phyloP scores from a whole-genome alignment of 2,888 invertebrate genomes.

The Hoplodrina ambigua region DNA sequence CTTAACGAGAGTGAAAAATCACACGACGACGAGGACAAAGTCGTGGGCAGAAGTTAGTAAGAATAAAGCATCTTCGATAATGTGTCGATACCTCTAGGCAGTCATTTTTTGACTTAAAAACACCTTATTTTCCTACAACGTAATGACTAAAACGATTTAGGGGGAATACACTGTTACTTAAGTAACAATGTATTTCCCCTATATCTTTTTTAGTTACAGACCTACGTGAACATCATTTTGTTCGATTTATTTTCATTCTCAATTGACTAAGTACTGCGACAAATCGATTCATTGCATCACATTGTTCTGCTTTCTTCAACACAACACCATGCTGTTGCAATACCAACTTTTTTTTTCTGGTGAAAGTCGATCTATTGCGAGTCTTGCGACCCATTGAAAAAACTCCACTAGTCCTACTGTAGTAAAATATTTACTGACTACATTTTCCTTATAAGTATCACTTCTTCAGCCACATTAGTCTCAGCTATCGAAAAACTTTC shows the following conservation, averaged over 20 bases:
- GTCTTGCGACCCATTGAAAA: background rate
- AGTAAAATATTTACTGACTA: too few relatives aligned
- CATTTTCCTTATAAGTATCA: too few relatives aligned
- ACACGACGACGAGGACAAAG: too few relatives aligned
- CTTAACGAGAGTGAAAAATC: too few relatives aligned
- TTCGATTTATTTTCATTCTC: slow-evolving; percentile 8
- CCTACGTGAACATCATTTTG: background rate
- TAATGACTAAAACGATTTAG: too few relatives aligned
- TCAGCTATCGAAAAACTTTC: slow-evolving; percentile 27
- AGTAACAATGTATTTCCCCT: background rate
- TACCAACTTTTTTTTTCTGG: background rate
- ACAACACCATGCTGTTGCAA: too few relatives aligned
- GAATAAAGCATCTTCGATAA: background rate
- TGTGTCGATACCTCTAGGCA: background rate
- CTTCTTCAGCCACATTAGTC: background rate
- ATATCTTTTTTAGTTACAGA: background rate
- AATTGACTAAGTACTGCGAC: background rate
- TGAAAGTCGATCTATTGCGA: background rate
- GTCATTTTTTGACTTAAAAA: background rate
- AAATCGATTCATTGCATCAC: slow-evolving; percentile 26
- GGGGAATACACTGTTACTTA: too few relatives aligned
- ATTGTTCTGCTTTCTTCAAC: slow-evolving; percentile 27
- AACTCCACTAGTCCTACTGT: too few relatives aligned
- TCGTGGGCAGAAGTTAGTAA: background rate
- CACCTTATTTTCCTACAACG: background rate